Base-by-base conservation (phyloP, 2,113 vertebrate genomes). In the Notiomystis cincta region DNA sequence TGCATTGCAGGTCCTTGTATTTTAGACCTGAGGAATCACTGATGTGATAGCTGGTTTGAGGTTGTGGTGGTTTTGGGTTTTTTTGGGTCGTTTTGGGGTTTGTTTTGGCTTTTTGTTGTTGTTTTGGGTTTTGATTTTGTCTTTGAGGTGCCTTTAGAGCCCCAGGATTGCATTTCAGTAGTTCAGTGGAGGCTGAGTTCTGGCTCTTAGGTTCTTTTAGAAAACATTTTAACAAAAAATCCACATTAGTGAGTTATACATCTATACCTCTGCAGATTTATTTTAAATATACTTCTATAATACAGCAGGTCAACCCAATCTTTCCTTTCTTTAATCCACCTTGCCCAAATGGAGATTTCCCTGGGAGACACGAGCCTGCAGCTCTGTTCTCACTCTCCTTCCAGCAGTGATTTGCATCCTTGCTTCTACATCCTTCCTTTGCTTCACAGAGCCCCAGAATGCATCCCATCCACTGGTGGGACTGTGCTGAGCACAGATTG, bases 1-100 rank as follows among this genome's bases (percentile, higher is more conserved):
- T 21, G 40, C 4, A 0, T 2, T 44, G 82, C 42, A 58, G 15
- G 11, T 42, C 11, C 35, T 35, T 51, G 15, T 61, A 11, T 19
- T 57, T 22, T 33, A 38, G 33, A 27, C 8, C n/a, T n/a, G n/a
- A n/a, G n/a, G n/a, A n/a, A n/a, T n/a, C 2, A 28, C 31, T 17
- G 72, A 28, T 1, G 0, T 9, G 5, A 15, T 2, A 14, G 23
- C 9, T 61, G 23, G 13, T 65, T n/a, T 47, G n/a, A 35, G 8
- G 2, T 35, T 61, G 47, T 10, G 12, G 13, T 12, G 11, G 8
- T 0, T 27, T 47, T 38, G 57, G 11, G 16, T 3, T 17, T 44
- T 23, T 40, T 38, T 15, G 11, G 3, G 8, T 23, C 18, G 13
- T 9, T 42, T 21, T 38, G 9, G 10, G 8, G 6, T 1, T 11